Base-by-base conservation (phyloP, 2,888 invertebrate genomes). In the Dorcus parallelipipedus region DNA sequence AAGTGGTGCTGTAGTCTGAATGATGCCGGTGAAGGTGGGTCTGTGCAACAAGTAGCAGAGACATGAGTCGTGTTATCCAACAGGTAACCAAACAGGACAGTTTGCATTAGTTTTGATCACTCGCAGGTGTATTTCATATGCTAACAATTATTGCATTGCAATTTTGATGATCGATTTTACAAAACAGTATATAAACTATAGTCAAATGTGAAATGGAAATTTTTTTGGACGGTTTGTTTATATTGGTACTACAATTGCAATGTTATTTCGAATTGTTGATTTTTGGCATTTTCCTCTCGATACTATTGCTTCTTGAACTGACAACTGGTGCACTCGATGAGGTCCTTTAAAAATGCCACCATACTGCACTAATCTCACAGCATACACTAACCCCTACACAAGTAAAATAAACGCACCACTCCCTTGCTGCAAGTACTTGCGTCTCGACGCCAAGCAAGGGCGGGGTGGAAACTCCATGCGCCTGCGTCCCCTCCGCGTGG, bases 1-100 rank as follows among this genome's bases (percentile, higher is more conserved):
- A 70, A 71, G 69, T 69, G 69, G 68, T 67, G 67, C 69, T 63
- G 63, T 65, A 64, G 67, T 59, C 66, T 64, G 69, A 68, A 64
- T 65, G 70, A 71, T 69, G 70, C 67, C 69, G 69, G 56, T 62
- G 56, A 47, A 68, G 73, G 72, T 72, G 70, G 72, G 71, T 71
- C 69, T 68, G 71, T 71, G 76, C 77, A 78, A 77, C 77, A 77
- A 77, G 77, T 77, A 74, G 74, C 68, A 68, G 68, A 65, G 68
- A 67, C 71, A 66, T 70, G 68, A 69, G 70, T 65, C 68, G 66
- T 67, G 65, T 67, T 68, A 73, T 71, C 75, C 74, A 73, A 76
- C 76, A 76, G 76, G 76, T 76, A 75, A 73, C 75, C 71, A 73
- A 73, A 70, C 68, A 71, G 70, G 69, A 69, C 67, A 57, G 61